Evolutionary conservation across 2,113 vertebrate genomes (phyloP), one percentile per base, ranked within the genome.

Genomic region (Macquaria australasica): DNA sequence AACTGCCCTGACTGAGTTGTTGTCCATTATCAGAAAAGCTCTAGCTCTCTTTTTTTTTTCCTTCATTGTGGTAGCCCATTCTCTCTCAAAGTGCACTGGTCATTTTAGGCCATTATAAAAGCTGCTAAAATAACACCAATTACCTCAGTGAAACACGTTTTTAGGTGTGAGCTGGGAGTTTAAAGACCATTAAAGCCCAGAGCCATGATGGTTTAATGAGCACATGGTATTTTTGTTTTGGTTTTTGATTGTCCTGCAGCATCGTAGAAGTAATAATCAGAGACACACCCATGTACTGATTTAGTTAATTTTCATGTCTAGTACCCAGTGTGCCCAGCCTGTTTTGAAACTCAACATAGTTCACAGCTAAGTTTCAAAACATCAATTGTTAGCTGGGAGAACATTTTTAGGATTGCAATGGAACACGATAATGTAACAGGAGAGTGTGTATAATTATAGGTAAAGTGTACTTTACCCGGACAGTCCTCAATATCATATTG

Each of bases 11-110:
- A 70, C 77, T 82, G 81, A 86, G 77, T 34, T 77, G 77, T 79
- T 75, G 83, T 87, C 80, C 77, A 85, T 91, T 90, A 88, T 87
- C 69, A 56, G 41, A 74, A 67, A 81, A 82, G 51, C 84, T 34
- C 25, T 1, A 39, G 45, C 14, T 43, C 53, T 28, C 5, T 45
- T 58, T 20, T 60, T 66, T 21, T 58, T 50, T 58, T 63, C 14
- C 39, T 64, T 72, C 10, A 48, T 21, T 74, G 50, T 81, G 34
- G 5, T 1, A 58, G 34, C 68, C 63, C 28, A 48, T 75, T 86
- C 77, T 74, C 76, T 86, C 48, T 70, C 50, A 84, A 45, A 86
- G 69, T 10, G 18, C n/a, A n/a, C 16, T 50, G 63, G 41, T 69
- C 37, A 89, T 87, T 72, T 82, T 67, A 67, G 16, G 51, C 28